A percentile compares a stretch with the other conserved stretches of the same genome.
Evolutionary conservation across 1,140 invertebrate species (phyloP).

Genomic region (Diorhabda elongata): DNA sequence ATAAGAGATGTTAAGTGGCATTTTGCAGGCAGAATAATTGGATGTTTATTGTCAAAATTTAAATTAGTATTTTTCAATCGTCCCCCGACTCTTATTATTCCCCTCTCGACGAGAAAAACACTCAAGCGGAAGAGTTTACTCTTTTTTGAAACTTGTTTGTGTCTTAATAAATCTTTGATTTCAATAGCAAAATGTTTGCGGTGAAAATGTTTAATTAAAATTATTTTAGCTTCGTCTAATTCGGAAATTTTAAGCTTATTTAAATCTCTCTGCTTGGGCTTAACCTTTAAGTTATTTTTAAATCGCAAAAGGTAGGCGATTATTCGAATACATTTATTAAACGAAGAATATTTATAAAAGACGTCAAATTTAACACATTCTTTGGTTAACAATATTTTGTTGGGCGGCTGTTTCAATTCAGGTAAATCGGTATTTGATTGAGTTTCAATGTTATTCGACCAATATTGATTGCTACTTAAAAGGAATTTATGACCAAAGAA

Average conservation of each 20-base stretch:
- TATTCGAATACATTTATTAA: too few relatives aligned
- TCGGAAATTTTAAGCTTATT: not conserved
- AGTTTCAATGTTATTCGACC: too few relatives aligned
- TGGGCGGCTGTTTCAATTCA: too few relatives aligned
- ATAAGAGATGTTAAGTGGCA: slow-evolving; percentile 23
- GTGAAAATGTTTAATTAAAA: not conserved
- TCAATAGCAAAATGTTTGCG: not conserved
- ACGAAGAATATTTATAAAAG: too few relatives aligned
- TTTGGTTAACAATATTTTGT: too few relatives aligned
- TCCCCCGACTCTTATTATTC: not conserved
- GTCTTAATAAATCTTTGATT: not conserved
- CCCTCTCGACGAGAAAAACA: not conserved
- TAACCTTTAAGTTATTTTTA: too few relatives aligned
- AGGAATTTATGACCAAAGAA: too few relatives aligned
- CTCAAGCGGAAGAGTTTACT: not conserved
- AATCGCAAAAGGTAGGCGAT: too few relatives aligned
- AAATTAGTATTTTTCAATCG: not conserved
- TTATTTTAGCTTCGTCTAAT: not conserved
- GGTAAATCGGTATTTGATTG: too few relatives aligned
- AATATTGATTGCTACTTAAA: too few relatives aligned
- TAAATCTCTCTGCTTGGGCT: not conserved
- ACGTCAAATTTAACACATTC: too few relatives aligned
- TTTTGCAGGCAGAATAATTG: not conserved
- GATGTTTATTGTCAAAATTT: not conserved
- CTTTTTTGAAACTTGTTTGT: not conserved